A percentile compares a stretch with the other conserved stretches of the same genome.
phyloP scores from a whole-genome alignment of 2,113 vertebrate species.

The Cyprinodon brontotheroides region DNA sequence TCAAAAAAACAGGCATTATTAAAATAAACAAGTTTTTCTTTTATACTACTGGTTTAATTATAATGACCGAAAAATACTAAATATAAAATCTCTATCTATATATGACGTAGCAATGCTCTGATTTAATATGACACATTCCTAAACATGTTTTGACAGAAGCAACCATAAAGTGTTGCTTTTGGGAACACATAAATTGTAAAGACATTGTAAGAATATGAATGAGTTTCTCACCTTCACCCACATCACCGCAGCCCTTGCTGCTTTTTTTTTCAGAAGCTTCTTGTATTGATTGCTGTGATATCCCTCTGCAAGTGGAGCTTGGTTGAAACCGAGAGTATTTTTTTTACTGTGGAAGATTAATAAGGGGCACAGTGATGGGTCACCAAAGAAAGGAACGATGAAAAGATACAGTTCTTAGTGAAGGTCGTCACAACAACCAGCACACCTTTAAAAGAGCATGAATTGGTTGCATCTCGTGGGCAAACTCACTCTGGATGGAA shows the following conservation, averaged over 20 bases:
- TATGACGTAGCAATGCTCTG: constrained; percentile 17
- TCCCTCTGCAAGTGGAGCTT: constrained; percentile 34
- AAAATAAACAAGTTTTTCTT: neutral
- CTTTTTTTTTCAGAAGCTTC: constrained; percentile 53
- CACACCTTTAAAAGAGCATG: constrained; percentile 47
- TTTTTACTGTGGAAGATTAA: constrained; percentile 56
- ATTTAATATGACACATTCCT: constrained; percentile 45
- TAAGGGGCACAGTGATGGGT: constrained; percentile 52
- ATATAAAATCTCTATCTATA: neutral
- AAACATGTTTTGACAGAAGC: constrained; percentile 40
- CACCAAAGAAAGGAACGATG: constrained; percentile 46
- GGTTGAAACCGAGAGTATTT: constrained; percentile 25
- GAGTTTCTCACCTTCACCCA: constrained; percentile 61
- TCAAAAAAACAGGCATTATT: neutral
- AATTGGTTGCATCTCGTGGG: constrained; percentile 31
- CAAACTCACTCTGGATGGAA: constrained; percentile 1
- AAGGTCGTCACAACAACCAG: constrained; percentile 41
- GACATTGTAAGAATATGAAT: constrained; percentile 55
- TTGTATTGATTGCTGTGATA: constrained; percentile 56
- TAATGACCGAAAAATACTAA: neutral
- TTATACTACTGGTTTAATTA: neutral
- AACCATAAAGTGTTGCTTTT: constrained; percentile 33
- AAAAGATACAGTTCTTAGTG: constrained; percentile 53
- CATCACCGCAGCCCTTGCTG: constrained; percentile 40
- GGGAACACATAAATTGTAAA: constrained; percentile 49